Base-by-base conservation (phyloP, 1,140 invertebrate species). In the Drosophila burlai region DNA sequence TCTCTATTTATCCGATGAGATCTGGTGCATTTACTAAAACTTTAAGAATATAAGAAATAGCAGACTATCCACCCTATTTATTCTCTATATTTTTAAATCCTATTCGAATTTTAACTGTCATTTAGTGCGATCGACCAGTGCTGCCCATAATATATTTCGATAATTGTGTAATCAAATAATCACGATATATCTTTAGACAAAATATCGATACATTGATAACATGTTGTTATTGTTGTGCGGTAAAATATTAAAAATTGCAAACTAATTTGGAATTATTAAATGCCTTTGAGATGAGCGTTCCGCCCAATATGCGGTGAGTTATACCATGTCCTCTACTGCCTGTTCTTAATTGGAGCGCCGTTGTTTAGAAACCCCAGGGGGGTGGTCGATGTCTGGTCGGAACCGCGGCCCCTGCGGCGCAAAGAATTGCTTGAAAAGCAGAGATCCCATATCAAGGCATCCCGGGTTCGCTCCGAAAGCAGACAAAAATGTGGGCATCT, bases 381-480 rank as follows among this genome's bases (percentile, higher is more conserved):
- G 9, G 2, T 61, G 3, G 31, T 24, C 4, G n/a, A 34, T 18
- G 18, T 8, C 31, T 18, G 13, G 47, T 21, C 21, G 18, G 52
- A 38, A 6, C 52, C 13, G 8, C 52, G 16, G 13, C 73, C 72
- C 0, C 24, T 77, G 43, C 75, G 63, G 2, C 31, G 55, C 11
- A 77, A 68, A 11, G 63, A 77, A 31, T 13, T 77, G 42, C 34
- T 76, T 29, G 62, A 76, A n/a, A 29, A 38, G 6, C 26, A 63
- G 11, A 18, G 38, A 29, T 31, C 24, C 6, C n/a, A 18, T 8
- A 4, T 4, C 7, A 13, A 52, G 18, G 31, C 2, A 6, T n/a
- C 7, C 18, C 11, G 10, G 9, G 6, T 11, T 21, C 6, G 10
- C 5, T 10, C 24, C 6, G 11, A 40, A 7, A 72, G 55, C 9